A percentile compares a stretch with the other conserved stretches of the same genome.
Evolutionary conservation across 2,113 vertebrate genomes (phyloP).

Genomic region (Anhinga anhinga): DNA sequence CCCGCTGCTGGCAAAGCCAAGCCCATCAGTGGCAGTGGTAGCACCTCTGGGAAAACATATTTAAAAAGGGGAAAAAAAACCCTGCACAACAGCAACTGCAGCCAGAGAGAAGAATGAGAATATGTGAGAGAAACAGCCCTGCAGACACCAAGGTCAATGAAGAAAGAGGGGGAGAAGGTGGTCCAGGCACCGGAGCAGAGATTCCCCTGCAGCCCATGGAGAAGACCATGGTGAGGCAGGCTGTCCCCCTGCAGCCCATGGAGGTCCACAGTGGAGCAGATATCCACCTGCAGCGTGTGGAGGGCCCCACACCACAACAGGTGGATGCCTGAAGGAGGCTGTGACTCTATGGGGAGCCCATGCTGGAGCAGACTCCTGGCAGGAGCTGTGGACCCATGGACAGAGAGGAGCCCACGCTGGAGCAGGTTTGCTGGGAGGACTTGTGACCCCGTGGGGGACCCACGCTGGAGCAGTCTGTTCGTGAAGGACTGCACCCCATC

Average conservation of each 20-base stretch:
- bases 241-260: not conserved
- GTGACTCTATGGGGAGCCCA: not conserved
- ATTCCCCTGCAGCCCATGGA: not conserved
- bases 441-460: not conserved
- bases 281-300: rapidly evolving
- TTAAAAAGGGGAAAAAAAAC: not conserved
- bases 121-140: not conserved
- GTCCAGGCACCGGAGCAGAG: not conserved
- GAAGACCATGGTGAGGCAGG: not conserved
- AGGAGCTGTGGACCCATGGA: not conserved
- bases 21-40: rapidly evolving
- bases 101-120: not conserved
- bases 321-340: not conserved
- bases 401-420: rapidly evolving
- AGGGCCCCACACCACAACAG: rapidly evolving
- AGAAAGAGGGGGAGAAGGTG: not conserved
- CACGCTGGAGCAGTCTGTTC: not conserved
- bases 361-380: rapidly evolving
- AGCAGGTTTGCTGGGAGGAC: not conserved
- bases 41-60: not conserved
- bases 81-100: not conserved
- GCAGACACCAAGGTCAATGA: not conserved
- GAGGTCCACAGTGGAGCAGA: not conserved
- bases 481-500: not conserved
- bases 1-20: rapidly evolving